Evolutionary conservation across 2,113 vertebrate species (phyloP).

Genomic region (Antigone vipio): DNA sequence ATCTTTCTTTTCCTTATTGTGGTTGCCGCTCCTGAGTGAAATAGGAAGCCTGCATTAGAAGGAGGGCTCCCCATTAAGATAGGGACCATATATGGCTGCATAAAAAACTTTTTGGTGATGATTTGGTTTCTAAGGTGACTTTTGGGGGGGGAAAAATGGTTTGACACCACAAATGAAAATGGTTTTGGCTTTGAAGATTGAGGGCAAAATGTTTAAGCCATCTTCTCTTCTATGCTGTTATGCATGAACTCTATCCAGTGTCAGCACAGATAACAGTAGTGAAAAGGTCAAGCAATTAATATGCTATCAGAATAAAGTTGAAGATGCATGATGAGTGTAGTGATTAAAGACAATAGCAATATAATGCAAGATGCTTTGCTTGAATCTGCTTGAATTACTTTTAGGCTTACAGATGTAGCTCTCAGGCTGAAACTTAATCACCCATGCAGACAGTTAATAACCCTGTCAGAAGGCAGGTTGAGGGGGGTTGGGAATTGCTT

Average conservation of each 20-base stretch:
- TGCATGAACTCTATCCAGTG: not conserved
- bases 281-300: conserved; percentile 36
- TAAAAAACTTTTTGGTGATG: not conserved
- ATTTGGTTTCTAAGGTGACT: not conserved
- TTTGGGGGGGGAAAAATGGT: not conserved
- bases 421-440: conserved; percentile 14
- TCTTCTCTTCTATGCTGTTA: not conserved
- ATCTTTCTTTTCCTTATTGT: not conserved
- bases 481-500: not conserved
- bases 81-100: not conserved
- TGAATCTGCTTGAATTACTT: conserved; percentile 27
- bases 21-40: not conserved
- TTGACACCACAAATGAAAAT: not conserved
- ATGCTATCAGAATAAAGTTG: conserved; percentile 11
- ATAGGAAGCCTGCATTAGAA: not conserved
- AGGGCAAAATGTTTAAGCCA: not conserved
- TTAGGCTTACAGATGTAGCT: not conserved
- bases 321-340: not conserved
- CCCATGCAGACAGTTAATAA: conserved; percentile 27
- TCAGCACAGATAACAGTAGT: not conserved
- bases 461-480: not conserved
- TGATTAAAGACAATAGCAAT: not conserved
- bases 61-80: not conserved
- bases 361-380: not conserved
- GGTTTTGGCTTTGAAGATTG: not conserved